Base-by-base conservation (phyloP, 2,888 invertebrate genomes). In the Microplitis manilae region DNA sequence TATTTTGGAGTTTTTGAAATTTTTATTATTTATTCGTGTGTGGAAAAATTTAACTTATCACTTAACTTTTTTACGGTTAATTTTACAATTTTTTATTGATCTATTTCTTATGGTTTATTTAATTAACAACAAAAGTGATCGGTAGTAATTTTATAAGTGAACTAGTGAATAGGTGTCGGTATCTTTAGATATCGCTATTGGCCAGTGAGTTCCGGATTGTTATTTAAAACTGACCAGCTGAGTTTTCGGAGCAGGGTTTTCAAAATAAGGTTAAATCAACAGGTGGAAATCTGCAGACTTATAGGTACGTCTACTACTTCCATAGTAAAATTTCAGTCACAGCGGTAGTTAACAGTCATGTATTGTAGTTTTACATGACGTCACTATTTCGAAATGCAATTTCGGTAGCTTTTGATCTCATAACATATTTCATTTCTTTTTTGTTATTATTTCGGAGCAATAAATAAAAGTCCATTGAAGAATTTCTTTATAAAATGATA, bases 241-340 rank as follows among this genome's bases (percentile, higher is more conserved):
- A 62, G 62, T 62, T 17, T 50, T 9, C 50, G 5, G 50, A 50
- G 13, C 9, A 50, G 50, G 50, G 50, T 50, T 50, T 50, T 50
- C 5, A 50, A 7, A 50, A 13, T 50, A 75, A 65, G 68, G 77
- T 74, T 62, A 59, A 84, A 84, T 86, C 88, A 88, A 88, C 88
- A 88, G 88, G 88, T 88, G 87, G 84, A 85, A 85, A 83, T 83
- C 84, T 84, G 85, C 83, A 79, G 81, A 82, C 82, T 83, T 82
- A 84, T 82, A 86, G 87, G 87, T 86, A 85, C 62, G 76, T 67
- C 73, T 50, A 50, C 13, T 13, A 30, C 75, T 68, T 73, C 2
- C 17, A 15, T 6, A 62, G 62, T 62, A 15, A 0, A 62, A 68
- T 65, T 15, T 30, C 41, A 40, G 4, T 60, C 30, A 30, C 30